Conservation (phyloP, 2,888 invertebrate genomes). For the Rhagium mordax region DNA sequence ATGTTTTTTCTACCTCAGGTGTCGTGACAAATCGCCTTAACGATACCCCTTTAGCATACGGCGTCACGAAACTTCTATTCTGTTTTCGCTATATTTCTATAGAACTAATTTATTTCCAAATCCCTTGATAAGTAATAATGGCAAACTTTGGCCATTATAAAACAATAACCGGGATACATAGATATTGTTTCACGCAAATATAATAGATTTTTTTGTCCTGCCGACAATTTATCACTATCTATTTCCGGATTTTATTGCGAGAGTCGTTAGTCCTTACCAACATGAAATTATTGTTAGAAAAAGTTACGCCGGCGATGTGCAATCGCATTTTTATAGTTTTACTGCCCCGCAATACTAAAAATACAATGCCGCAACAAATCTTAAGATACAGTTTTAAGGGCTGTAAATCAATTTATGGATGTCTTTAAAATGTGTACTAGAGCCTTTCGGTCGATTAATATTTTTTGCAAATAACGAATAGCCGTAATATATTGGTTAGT, state of each 20-base stretch:
- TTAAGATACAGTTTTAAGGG: slow-evolving; percentile 3
- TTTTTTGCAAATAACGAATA: background rate
- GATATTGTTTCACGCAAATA: slow-evolving; percentile 17
- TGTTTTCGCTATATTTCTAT: background rate
- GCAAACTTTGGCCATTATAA: slow-evolving; percentile 14
- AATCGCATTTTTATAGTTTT: slow-evolving; percentile 29
- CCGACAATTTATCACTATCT: slow-evolving; percentile 10
- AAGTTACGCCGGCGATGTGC: slow-evolving; percentile 21
- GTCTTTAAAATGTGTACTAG: background rate
- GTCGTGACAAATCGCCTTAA: background rate
- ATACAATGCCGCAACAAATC: slow-evolving; percentile 19
- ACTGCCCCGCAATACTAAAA: slow-evolving; percentile 10
- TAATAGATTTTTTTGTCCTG: slow-evolving; percentile 7
- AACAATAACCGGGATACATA: slow-evolving; percentile 6
- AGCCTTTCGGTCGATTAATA: background rate
- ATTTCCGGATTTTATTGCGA: slow-evolving; percentile 20
- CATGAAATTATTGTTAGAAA: slow-evolving; percentile 10
- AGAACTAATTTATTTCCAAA: slow-evolving; percentile 1
- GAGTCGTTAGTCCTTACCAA: background rate
- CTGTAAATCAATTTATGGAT: slow-evolving; percentile 23
- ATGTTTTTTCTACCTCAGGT: background rate
- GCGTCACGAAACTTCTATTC: background rate
- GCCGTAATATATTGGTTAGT: background rate
- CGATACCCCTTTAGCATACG: background rate
- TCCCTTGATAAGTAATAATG: slow-evolving; percentile 5